Base-by-base conservation (phyloP, 2,888 invertebrate species). In the Balanococcus diminutus region DNA sequence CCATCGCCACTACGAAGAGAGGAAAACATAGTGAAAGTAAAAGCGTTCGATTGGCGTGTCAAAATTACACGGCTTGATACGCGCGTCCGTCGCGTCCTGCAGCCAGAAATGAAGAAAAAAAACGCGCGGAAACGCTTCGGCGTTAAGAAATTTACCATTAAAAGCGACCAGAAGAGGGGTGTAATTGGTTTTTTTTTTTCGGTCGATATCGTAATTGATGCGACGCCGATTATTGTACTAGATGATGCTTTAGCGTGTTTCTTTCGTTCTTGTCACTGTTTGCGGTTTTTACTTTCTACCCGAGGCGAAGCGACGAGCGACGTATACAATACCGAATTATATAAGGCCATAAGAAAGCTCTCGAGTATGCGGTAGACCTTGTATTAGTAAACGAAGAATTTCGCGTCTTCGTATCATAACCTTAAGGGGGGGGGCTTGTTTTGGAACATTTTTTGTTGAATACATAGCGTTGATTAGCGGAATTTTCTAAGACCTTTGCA, bases 181-280 rank as follows among this genome's bases (percentile, higher is more conserved):
- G 46, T 46, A 46, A 46, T 46, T 72, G 72, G 72, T 31, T 72
- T 72, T 72, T 72, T n/a, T 61, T 61, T 61, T 61, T 25, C 61
- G 61, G 61, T 61, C 61, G 61, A 61, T 61, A 61, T 61, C 61
- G 61, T 72, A 72, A 72, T 72, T 32, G 72, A 32, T 72, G 72
- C 72, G 72, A 72, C 72, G 72, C 72, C 72, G 72, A 72, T 72
- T 72, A 46, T 46, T n/a, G n/a, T n/a, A n/a, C n/a, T n/a, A 72
- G 72, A 72, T 32, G 72, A 72, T 72, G 31, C 72, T 72, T 32
- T n/a, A 25, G 28, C 31, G 72, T 72, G 72, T 28, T 72, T 72
- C 61, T 28, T 72, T 72, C 61, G 61, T 14, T 31, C 72, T 72
- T 72, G 72, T 72, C 72, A 72, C 72, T 6, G 46, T 46, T 46